These are phyloP conservation scores for Drosophila orosa DNA, from an alignment of 1,140 invertebrate genomes.

Conservation along the genomic window DNA sequence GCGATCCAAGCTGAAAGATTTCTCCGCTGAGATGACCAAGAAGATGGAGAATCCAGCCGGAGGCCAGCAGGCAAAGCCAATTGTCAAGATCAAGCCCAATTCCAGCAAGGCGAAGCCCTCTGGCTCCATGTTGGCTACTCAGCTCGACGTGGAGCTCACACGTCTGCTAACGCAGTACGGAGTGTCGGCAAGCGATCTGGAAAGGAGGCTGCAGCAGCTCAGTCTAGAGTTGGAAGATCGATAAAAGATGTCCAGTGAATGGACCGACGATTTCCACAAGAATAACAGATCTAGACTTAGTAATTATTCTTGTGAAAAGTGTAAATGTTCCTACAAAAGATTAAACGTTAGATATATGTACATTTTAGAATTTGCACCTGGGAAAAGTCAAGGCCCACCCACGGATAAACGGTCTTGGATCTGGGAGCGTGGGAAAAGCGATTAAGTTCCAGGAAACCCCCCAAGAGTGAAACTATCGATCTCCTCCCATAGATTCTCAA, in stretches of 20 bases:
- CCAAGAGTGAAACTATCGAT: not conserved
- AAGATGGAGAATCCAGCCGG: not conserved
- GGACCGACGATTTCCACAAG: too few relatives aligned
- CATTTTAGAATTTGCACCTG: too few relatives aligned
- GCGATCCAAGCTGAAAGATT: not conserved
- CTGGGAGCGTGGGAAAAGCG: slow-evolving; percentile 37
- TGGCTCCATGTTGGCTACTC: not conserved
- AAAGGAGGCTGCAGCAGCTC: not conserved
- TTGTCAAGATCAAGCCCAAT: not conserved
- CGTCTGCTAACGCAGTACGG: not conserved
- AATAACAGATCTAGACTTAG: too few relatives aligned
- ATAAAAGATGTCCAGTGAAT: not conserved
- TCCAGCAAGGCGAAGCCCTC: not conserved
- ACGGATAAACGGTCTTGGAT: not conserved
- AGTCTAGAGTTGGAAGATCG: not conserved
- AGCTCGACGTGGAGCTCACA: not conserved
- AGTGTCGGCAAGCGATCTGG: not conserved
- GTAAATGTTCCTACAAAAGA: not conserved
- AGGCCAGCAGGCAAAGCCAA: not conserved
- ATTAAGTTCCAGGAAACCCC: slow-evolving; percentile 69
- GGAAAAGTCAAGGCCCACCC: slow-evolving; percentile 7
- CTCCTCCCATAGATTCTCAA: not conserved
- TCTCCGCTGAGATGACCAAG: not conserved
- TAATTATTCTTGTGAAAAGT: too few relatives aligned
- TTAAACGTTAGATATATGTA: not conserved